These are phyloP conservation scores for Enteromius viviparus DNA, from an alignment of 2,797 vertebrate genomes.

Conservation along the genomic window DNA sequence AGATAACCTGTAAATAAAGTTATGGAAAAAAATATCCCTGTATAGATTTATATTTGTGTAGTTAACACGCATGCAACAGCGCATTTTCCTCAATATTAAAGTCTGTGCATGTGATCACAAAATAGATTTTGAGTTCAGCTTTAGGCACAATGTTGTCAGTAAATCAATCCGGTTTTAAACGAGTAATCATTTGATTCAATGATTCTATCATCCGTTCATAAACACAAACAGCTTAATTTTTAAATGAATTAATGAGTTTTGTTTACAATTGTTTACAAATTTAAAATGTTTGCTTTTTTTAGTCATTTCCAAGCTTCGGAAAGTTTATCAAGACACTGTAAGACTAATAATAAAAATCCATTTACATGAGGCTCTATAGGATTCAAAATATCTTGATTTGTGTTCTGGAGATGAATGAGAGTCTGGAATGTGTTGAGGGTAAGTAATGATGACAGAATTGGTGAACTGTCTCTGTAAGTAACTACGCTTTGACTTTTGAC, in stretches of 20 bases:
- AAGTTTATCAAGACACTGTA: background rate
- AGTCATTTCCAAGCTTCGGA: too few species aligned
- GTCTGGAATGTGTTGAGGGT: background rate
- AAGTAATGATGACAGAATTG: background rate
- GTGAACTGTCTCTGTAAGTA: background rate
- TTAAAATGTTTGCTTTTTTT: too few species aligned
- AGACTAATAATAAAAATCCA: background rate
- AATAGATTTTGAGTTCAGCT: background rate
- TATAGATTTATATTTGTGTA: background rate
- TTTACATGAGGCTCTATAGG: too few species aligned
- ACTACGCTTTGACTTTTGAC: background rate
- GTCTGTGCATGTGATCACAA: background rate
- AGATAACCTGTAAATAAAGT: background rate
- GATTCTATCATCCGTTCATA: background rate
- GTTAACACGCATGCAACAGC: too few species aligned
- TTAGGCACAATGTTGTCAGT: too few species aligned
- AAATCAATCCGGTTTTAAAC: background rate
- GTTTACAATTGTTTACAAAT: too few species aligned
- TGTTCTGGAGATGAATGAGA: background rate
- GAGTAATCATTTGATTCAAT: background rate
- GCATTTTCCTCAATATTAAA: background rate
- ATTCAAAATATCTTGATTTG: background rate
- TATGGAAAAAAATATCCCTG: background rate
- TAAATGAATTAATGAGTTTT: background rate
- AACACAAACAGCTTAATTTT: background rate